Conservation (phyloP, 2,113 vertebrate species). For the Perccottus glenii region DNA sequence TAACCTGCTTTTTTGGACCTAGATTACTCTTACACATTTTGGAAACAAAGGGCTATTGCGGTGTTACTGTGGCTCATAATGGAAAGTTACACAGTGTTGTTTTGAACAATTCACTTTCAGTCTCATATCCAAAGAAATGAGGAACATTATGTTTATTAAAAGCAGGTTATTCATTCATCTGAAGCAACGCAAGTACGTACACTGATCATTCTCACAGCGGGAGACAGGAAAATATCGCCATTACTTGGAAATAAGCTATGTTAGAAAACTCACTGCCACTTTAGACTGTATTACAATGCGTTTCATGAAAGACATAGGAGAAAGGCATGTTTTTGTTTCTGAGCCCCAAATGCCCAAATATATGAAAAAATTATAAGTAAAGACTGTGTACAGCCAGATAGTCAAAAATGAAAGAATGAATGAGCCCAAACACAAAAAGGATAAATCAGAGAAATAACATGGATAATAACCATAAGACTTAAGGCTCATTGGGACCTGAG, state of each 20-base stretch:
- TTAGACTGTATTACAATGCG: constrained; percentile 52
- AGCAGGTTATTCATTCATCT: constrained; percentile 69
- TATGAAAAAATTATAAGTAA: constrained; percentile 18
- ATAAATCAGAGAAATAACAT: constrained; percentile 43
- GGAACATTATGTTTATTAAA: constrained; percentile 79
- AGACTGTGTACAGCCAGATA: constrained; percentile 7
- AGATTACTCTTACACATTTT: too few relatives aligned
- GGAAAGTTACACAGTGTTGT: too few relatives aligned
- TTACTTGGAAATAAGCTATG: constrained; percentile 46
- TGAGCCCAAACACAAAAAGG: constrained; percentile 33
- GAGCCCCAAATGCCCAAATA: constrained; percentile 49
- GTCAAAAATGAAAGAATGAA: constrained; percentile 34
- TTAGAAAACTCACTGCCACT: constrained; percentile 65
- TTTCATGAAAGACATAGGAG: constrained; percentile 49
- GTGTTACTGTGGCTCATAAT: too few relatives aligned
- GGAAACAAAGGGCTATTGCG: too few relatives aligned
- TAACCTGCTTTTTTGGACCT: too few relatives aligned
- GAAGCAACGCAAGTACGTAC: constrained; percentile 55
- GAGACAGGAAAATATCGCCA: constrained; percentile 47
- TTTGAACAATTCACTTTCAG: background rate
- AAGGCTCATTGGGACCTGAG: constrained; percentile 83
- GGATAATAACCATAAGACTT: constrained; percentile 70
- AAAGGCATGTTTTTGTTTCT: constrained; percentile 51
- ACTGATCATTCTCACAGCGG: constrained; percentile 60
- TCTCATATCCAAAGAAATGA: constrained; percentile 5